Evolutionary conservation across 2,113 vertebrate genomes (phyloP).

Genomic region (Neodon shergylaensis): DNA sequence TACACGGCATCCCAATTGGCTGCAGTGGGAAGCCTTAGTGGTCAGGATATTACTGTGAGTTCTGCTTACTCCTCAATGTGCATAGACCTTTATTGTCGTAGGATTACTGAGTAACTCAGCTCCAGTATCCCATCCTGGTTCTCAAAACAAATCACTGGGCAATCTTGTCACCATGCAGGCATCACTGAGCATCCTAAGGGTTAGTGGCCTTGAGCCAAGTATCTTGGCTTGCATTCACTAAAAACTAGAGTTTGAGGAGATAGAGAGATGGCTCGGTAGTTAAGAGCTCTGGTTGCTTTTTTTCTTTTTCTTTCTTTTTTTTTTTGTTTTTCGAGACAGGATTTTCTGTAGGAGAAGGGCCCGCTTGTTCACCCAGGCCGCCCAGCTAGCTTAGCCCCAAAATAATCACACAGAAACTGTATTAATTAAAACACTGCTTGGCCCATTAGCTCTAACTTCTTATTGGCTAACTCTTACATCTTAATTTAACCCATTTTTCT

Average conservation of each 20-base stretch:
- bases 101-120: neutral
- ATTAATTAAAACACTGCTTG: no score
- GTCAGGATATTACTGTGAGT: neutral
- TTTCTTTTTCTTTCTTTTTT: no score
- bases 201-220: neutral
- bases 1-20: neutral
- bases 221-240: slow-evolving; percentile 1
- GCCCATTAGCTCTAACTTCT: no score
- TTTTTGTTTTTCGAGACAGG: no score
- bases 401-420: no score
- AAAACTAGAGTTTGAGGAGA: neutral
- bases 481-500: no score
- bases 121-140: neutral
- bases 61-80: neutral
- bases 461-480: no score
- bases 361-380: no score
- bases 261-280: no score
- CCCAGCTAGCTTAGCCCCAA: no score
- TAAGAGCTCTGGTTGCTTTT: neutral
- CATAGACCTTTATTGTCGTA: neutral
- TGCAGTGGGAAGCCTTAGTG: neutral
- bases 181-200: neutral
- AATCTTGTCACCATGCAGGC: neutral
- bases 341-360: no score
- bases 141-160: neutral